Percentiles rank a stretch among this genome's conserved stretches.
phyloP scores from a whole-genome alignment of 92 coral and sea anemone species.

The Muricea muricata region DNA sequence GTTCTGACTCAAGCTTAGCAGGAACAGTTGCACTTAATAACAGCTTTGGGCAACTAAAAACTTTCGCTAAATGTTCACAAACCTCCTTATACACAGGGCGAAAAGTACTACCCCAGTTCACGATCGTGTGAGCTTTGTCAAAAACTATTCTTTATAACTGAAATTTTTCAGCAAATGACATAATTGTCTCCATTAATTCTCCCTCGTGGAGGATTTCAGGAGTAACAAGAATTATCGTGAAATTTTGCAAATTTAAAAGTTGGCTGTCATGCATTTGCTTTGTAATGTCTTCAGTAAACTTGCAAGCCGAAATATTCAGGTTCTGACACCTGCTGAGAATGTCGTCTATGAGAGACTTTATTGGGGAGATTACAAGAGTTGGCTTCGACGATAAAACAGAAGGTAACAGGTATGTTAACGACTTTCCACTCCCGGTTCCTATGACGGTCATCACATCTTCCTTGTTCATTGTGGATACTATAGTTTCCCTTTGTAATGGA shows the following conservation, averaged over 20 bases:
- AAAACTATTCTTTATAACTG: conserved; percentile 52
- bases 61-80: conserved; percentile 15
- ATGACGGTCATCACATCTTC: conserved; percentile 30
- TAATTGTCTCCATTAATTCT: background rate
- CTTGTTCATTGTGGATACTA: conserved; percentile 18
- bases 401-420: conserved; percentile 37
- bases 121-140: conserved; percentile 49
- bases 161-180: background rate
- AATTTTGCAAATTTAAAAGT: background rate
- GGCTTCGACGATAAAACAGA: conserved; percentile 33
- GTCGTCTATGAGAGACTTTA: conserved; percentile 23
- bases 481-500: conserved; percentile 42
- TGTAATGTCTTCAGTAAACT: conserved; percentile 42
- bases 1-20: background rate
- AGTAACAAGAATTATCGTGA: conserved; percentile 18
- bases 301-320: conserved; percentile 22
- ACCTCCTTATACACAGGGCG: conserved; percentile 38
- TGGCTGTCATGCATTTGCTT: conserved; percentile 26
- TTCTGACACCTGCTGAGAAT: background rate
- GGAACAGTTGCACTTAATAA: conserved; percentile 62
- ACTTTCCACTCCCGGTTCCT: conserved; percentile 46
- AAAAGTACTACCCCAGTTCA: conserved; percentile 42
- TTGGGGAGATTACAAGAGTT: conserved; percentile 40
- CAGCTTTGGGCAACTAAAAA: conserved; percentile 35
- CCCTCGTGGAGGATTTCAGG: conserved; percentile 20